phyloP scores from a whole-genome alignment of 2,888 invertebrate species.

The Cerastis rubricosa region DNA sequence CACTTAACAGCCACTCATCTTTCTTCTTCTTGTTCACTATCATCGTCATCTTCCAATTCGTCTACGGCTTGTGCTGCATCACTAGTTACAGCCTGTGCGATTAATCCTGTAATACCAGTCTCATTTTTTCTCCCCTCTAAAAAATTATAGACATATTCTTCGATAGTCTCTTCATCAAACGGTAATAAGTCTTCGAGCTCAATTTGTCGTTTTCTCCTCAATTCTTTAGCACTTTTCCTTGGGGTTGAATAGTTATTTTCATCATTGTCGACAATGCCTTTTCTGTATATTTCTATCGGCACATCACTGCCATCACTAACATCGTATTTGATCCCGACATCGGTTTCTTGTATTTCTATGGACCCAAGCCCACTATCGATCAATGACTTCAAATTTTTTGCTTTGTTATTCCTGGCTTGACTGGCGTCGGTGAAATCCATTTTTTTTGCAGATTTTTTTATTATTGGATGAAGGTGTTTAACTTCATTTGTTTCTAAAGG shows the following conservation, averaged over 20 bases:
- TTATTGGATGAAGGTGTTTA: conserved; percentile 90
- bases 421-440: conserved; percentile 73
- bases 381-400: conserved; percentile 83
- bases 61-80: conserved; percentile 78
- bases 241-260: conserved; percentile 78
- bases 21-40: conserved; percentile 74
- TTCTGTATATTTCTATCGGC: conserved; percentile 90
- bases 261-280: conserved; percentile 91
- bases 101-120: conserved; percentile 82
- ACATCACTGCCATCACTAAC: conserved; percentile 89
- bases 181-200: conserved; percentile 85
- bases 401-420: conserved; percentile 79
- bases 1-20: conserved; percentile 71
- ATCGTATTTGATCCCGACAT: conserved; percentile 90
- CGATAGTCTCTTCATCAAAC: conserved; percentile 85
- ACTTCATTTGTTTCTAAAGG: conserved; percentile 89
- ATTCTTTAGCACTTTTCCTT: conserved; percentile 67
- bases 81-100: conserved; percentile 84
- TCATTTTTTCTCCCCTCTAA: conserved; percentile 83
- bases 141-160: conserved; percentile 84
- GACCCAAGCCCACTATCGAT: conserved; percentile 86
- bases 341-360: conserved; percentile 90
- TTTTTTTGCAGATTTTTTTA: conserved; percentile 81
- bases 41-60: conserved; percentile 78
- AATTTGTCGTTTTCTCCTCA: conserved; percentile 82